These are phyloP conservation scores for Oplegnathus fasciatus DNA, from an alignment of 2,113 vertebrate genomes.

Conservation along the genomic window DNA sequence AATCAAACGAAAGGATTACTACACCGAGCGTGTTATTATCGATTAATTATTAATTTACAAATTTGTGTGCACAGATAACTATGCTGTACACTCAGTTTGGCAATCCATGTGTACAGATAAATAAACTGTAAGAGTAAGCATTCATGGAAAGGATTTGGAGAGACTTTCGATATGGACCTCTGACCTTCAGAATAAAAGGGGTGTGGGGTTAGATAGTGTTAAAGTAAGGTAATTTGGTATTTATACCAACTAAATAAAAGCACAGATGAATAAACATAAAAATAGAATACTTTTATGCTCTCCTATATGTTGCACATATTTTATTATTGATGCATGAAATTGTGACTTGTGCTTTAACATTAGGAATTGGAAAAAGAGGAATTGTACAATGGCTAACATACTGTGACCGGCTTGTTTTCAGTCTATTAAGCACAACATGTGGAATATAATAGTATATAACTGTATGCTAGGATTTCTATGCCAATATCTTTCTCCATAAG, in stretches of 20 bases:
- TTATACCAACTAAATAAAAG: background rate
- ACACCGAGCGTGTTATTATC: background rate
- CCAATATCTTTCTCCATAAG: background rate
- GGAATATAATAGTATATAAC: background rate
- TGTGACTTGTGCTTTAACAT: background rate
- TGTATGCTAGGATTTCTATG: background rate
- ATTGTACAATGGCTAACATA: too few species aligned
- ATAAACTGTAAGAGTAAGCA: background rate
- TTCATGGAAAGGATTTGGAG: background rate
- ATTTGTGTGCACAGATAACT: constrained; percentile 8
- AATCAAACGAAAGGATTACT: constrained; percentile 3
- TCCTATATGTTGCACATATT: background rate
- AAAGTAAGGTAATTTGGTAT: background rate
- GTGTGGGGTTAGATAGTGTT: background rate
- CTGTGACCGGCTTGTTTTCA: background rate
- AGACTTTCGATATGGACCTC: background rate
- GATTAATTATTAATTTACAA: constrained; percentile 8
- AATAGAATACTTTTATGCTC: background rate
- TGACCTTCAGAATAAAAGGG: constrained; percentile 11
- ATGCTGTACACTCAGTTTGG: background rate
- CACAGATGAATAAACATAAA: background rate
- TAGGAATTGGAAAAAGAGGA: background rate
- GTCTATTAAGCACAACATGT: too few species aligned
- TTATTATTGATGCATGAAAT: background rate
- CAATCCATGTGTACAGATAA: background rate